Conservation (phyloP, 2,113 vertebrate species). For the Thunnus thynnus region DNA sequence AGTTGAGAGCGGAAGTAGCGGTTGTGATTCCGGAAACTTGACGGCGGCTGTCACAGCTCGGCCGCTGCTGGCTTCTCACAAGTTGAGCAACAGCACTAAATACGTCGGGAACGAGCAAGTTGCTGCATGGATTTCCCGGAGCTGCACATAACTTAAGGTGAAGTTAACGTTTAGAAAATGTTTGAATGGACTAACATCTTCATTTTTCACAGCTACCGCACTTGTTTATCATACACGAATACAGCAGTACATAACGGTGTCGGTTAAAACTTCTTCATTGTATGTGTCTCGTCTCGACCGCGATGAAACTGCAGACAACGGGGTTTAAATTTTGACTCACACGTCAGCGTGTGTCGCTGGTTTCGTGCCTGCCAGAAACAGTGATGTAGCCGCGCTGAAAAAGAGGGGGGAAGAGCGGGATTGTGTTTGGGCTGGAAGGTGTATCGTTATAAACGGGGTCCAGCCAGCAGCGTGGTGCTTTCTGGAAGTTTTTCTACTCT, state of each 20-base stretch:
- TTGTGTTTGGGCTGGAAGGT: constrained; percentile 15
- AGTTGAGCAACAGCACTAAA: constrained; percentile 69
- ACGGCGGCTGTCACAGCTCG: constrained; percentile 63
- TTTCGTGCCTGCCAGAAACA: not conserved
- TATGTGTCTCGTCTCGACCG: constrained; percentile 12
- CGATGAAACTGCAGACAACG: constrained; percentile 23
- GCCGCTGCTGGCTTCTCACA: constrained; percentile 56
- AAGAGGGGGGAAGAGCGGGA: not conserved
- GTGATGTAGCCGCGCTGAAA: not conserved
- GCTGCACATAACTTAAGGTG: constrained; percentile 69
- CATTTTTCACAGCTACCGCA: fast-evolving
- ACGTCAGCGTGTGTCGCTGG: too few relatives aligned
- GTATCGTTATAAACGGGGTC: constrained; percentile 1
- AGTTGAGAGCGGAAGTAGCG: not conserved
- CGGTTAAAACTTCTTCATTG: constrained; percentile 62
- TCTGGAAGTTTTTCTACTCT: constrained; percentile 66
- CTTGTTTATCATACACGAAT: not conserved
- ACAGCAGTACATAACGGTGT: not conserved
- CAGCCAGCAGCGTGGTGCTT: constrained; percentile 50
- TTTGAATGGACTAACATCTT: not conserved
- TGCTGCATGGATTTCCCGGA: constrained; percentile 64
- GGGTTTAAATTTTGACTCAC: not conserved
- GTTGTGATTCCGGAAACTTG: fast-evolving
- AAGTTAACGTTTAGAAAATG: not conserved
- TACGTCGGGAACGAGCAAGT: constrained; percentile 56